Evolutionary conservation across 2,888 invertebrate genomes (phyloP).

Genomic region (Iselma pallidipennis): DNA sequence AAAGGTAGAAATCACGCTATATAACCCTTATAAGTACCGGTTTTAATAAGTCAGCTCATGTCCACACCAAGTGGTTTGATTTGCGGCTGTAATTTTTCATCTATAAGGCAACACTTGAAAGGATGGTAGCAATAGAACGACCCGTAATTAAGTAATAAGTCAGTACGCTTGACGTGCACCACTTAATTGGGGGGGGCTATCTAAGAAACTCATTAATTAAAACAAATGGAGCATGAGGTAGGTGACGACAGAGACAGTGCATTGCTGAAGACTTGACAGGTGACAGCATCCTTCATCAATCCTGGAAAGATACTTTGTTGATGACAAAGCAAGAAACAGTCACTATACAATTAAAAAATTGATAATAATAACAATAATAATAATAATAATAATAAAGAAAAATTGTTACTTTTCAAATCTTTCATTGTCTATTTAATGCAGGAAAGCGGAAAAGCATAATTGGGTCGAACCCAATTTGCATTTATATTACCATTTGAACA

Average conservation of each 20-base stretch:
- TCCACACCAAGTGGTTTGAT: conserved; percentile 16
- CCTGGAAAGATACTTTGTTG: not conserved
- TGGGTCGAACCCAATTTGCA: conserved; percentile 1
- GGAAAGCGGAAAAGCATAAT: conserved; percentile 1
- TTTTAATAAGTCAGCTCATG: conserved; percentile 9
- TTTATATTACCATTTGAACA: conserved; percentile 6
- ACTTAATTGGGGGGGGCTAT: conserved; percentile 46
- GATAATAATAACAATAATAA: not conserved
- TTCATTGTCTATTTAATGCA: not conserved
- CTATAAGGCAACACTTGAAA: not conserved
- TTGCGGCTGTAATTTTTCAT: conserved; percentile 20
- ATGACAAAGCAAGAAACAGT: not conserved
- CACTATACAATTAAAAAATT: no score
- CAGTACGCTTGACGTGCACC: conserved; percentile 45
- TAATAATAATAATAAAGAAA: not conserved
- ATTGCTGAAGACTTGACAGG: no score
- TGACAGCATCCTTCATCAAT: not conserved
- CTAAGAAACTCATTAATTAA: conserved; percentile 50
- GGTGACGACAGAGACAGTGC: not conserved
- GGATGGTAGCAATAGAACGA: conserved; percentile 13
- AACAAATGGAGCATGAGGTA: conserved; percentile 15
- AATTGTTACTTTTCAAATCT: not conserved
- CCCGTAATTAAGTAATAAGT: conserved; percentile 49
- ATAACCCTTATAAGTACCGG: not conserved
- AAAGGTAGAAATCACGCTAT: not conserved